Base-by-base conservation (phyloP, 2,797 vertebrate genomes). In the Graptemys geographica region DNA sequence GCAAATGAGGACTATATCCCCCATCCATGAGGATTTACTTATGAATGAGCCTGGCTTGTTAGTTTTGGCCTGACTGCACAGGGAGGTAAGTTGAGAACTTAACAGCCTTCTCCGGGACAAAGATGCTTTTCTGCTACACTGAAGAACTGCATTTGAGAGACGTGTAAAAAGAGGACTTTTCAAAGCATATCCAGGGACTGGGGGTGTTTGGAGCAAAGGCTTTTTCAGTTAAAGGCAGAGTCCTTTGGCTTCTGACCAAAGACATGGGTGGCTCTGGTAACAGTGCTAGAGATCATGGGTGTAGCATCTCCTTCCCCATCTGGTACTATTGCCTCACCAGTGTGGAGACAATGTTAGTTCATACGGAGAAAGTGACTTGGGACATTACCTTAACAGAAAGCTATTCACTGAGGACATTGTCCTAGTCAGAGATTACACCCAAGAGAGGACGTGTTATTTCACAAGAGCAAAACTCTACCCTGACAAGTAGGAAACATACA, bases 381-480 rank as follows among this genome's bases (percentile, higher is more conserved):
- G 51, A 31, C 88, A 91, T 96, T 96, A 95, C 87, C 69, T 95
- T 65, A 91, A 79, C 76, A 93, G 95, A 96, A 96, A 96, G 81
- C 53, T 96, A 95, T 96, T 97, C 96, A 95, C 82, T 89, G 69
- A 41, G 83, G 94, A 93, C 94, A 93, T 94, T 94, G 83, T 89
- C 94, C 88, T 91, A 84, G 94, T 57, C 86, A 87, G 51, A 84
- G 89, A 89, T 53, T 51, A 18, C 51, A 44, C 74, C 72, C 65
- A 62, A 59, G 83, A 76, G 85, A 91, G 52, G 55, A 89, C 19
- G 2, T 37, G 65, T 84, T 89, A 37, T 83, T 96, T 94, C 52
- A 94, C 27, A 49, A 88, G 79, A 96, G 90, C 85, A 86, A 95
- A 87, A 56, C 51, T 44, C 62, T 86, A 27, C 57, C 44, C 25